These are phyloP conservation scores for Tetrao urogallus DNA, from an alignment of 2,113 vertebrate genomes.

Conservation along the genomic window DNA sequence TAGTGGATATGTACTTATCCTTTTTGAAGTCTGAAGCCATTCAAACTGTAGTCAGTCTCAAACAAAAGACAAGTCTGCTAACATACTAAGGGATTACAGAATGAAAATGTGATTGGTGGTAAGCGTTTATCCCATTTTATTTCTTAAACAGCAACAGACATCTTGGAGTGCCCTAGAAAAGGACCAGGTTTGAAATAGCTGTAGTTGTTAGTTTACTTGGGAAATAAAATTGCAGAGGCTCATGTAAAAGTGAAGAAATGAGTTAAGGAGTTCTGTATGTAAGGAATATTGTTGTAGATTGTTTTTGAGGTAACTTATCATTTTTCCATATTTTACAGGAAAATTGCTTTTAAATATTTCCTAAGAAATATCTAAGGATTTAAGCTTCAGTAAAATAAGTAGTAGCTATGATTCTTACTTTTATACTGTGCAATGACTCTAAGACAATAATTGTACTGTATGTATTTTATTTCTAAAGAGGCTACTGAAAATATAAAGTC, in stretches of 20 bases:
- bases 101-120: conserved; percentile 1
- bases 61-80: neutral
- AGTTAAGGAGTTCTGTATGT: neutral
- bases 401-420: neutral
- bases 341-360: conserved; percentile 10
- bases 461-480: neutral
- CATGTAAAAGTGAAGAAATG: neutral
- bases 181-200: neutral
- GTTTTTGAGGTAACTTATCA: neutral
- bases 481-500: neutral
- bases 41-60: neutral
- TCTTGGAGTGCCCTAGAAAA: neutral
- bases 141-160: neutral
- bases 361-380: neutral
- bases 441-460: neutral
- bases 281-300: neutral
- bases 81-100: conserved; percentile 2
- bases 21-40: conserved; percentile 21
- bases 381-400: neutral
- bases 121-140: neutral
- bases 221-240: neutral
- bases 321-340: neutral
- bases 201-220: neutral
- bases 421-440: neutral
- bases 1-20: neutral